phyloP scores from a whole-genome alignment of 2,888 invertebrate species.

The Neuroscelio doddi region DNA sequence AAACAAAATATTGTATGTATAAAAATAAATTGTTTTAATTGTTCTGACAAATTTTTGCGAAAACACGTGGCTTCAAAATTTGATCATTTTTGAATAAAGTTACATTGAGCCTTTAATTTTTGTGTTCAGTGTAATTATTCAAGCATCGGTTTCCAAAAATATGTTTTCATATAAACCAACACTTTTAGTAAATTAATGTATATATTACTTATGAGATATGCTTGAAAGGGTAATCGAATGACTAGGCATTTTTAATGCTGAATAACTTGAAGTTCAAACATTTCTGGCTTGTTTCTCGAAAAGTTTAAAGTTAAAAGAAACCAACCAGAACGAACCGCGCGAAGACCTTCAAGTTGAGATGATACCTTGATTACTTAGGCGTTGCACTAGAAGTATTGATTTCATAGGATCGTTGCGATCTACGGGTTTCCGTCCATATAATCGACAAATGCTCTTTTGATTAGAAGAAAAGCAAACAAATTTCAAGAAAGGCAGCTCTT shows the following conservation, averaged over 20 bases:
- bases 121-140: no score
- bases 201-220: not conserved
- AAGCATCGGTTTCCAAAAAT: no score
- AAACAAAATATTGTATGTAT: no score
- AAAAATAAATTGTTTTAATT: no score
- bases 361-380: constrained; percentile 71
- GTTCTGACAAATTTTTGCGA: no score
- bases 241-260: no score
- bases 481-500: constrained; percentile 1
- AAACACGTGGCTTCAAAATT: no score
- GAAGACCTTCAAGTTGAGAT: constrained; percentile 71
- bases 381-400: constrained; percentile 68
- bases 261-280: constrained; percentile 9
- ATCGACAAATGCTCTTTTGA: constrained; percentile 43
- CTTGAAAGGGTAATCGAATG: not conserved
- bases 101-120: no score
- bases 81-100: no score
- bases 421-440: constrained; percentile 66
- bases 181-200: constrained; percentile 25
- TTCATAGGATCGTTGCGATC: constrained; percentile 69
- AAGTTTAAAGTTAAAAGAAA: constrained; percentile 54
- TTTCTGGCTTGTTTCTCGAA: constrained; percentile 33
- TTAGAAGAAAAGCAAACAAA: constrained; percentile 29
- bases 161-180: no score
- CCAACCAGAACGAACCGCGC: constrained; percentile 60